A percentile compares a stretch with the other conserved stretches of the same genome.
Evolutionary conservation across 2,888 invertebrate species (phyloP).

Genomic region (Drosophila recens): DNA sequence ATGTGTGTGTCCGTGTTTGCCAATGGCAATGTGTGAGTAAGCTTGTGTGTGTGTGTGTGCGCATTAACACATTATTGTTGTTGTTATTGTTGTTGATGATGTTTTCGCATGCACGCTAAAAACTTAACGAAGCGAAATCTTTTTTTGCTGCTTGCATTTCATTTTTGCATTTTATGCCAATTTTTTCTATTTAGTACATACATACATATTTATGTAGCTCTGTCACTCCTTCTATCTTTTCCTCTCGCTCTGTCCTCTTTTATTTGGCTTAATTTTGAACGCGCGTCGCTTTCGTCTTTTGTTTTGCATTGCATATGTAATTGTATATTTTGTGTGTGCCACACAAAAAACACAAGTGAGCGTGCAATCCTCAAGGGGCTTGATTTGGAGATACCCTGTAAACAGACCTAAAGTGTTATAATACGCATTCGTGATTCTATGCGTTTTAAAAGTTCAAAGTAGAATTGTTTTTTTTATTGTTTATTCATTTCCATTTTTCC

Average conservation of each 20-base stretch:
- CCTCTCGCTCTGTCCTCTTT: neutral
- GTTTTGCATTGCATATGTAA: constrained; percentile 66
- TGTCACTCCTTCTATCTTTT: constrained; percentile 1
- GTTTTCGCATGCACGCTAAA: constrained; percentile 64
- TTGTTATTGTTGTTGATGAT: constrained; percentile 50
- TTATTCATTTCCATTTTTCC: neutral
- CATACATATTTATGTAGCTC: neutral
- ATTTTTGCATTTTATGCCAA: constrained; percentile 61
- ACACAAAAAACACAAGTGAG: neutral
- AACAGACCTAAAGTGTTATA: neutral
- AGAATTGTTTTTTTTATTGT: neutral
- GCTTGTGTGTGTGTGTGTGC: constrained; percentile 42
- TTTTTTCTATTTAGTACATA: neutral
- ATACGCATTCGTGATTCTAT: too few relatives aligned
- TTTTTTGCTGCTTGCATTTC: constrained; percentile 70
- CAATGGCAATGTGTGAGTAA: constrained; percentile 41
- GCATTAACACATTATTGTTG: constrained; percentile 74
- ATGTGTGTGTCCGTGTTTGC: constrained; percentile 43
- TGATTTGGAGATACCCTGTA: neutral
- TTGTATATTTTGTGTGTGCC: constrained; percentile 56
- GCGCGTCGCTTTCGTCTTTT: constrained; percentile 42
- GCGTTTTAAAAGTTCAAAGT: neutral
- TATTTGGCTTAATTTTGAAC: constrained; percentile 47
- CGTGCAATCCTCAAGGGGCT: neutral
- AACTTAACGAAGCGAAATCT: constrained; percentile 80